A percentile compares a stretch with the other conserved stretches of the same genome.
Conservation (phyloP, 2,797 vertebrate species). For the Clarias fuscus region DNA sequence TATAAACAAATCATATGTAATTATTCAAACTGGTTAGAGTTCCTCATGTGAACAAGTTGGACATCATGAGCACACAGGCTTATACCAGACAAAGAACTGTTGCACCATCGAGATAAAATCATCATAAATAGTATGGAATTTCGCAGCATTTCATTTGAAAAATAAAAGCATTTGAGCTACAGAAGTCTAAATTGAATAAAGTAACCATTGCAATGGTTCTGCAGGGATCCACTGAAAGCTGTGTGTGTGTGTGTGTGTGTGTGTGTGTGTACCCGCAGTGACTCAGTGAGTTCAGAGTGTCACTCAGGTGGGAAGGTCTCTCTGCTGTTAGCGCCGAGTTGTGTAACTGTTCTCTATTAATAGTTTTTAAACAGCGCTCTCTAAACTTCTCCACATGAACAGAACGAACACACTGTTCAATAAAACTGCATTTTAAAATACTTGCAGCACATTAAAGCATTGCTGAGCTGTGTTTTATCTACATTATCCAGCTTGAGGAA, state of each 20-base stretch:
- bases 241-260: neutral
- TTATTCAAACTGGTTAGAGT: neutral
- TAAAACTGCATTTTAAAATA: constrained; percentile 47
- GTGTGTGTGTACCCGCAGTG: constrained; percentile 21
- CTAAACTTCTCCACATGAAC: constrained; percentile 54
- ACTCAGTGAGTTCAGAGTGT: constrained; percentile 63
- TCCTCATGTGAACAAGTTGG: neutral
- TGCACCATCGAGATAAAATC: neutral
- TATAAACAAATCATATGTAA: neutral
- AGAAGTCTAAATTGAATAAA: neutral
- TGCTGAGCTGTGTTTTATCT: constrained; percentile 13
- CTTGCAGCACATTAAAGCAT: constrained; percentile 25
- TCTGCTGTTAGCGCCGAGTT: constrained; percentile 66
- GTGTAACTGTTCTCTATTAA: constrained; percentile 76
- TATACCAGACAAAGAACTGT: neutral
- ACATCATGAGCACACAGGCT: neutral
- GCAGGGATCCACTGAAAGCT: neutral
- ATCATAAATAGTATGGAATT: neutral
- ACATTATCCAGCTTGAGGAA: constrained; percentile 34
- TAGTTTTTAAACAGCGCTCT: constrained; percentile 72
- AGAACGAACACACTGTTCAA: constrained; percentile 30
- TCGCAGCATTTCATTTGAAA: neutral
- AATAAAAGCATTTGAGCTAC: neutral
- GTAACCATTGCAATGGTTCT: neutral
- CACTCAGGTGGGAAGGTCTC: constrained; percentile 67